Evolutionary conservation across 2,797 vertebrate species (phyloP).

Genomic region (Brachyrhaphis roseni): DNA sequence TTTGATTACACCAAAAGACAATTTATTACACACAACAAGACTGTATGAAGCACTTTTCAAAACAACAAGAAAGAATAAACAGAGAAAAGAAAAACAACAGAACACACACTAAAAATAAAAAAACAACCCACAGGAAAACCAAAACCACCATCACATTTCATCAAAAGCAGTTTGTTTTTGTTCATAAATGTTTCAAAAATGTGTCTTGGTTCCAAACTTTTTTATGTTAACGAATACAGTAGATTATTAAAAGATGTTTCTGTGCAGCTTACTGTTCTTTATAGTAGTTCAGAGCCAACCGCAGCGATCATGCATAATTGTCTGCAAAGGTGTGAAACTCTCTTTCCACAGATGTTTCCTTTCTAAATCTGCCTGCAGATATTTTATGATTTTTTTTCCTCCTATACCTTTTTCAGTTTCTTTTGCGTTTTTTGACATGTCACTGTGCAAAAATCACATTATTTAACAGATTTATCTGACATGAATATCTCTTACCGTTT

Average conservation of each 20-base stretch:
- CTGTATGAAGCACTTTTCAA: background rate
- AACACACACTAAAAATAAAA: background rate
- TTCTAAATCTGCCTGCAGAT: background rate
- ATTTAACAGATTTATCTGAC: background rate
- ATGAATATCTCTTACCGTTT: slow-evolving; percentile 82
- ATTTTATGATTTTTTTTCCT: background rate
- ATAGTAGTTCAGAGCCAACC: background rate
- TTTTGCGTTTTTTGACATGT: background rate
- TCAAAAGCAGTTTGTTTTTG: background rate
- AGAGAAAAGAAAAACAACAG: background rate
- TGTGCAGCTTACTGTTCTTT: background rate
- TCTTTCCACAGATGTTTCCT: background rate
- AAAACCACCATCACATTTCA: background rate
- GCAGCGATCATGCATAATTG: background rate
- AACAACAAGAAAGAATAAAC: background rate
- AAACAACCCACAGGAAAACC: background rate
- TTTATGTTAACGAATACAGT: background rate
- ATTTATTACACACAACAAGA: background rate
- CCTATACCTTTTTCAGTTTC: background rate
- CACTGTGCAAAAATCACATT: background rate
- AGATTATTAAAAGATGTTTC: background rate
- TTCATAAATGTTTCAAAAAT: background rate
- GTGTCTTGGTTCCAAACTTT: background rate
- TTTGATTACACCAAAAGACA: background rate
- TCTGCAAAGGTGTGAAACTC: background rate